Evolutionary conservation across 1,140 invertebrate species (phyloP).

Genomic region (Drosophila subobscura): DNA sequence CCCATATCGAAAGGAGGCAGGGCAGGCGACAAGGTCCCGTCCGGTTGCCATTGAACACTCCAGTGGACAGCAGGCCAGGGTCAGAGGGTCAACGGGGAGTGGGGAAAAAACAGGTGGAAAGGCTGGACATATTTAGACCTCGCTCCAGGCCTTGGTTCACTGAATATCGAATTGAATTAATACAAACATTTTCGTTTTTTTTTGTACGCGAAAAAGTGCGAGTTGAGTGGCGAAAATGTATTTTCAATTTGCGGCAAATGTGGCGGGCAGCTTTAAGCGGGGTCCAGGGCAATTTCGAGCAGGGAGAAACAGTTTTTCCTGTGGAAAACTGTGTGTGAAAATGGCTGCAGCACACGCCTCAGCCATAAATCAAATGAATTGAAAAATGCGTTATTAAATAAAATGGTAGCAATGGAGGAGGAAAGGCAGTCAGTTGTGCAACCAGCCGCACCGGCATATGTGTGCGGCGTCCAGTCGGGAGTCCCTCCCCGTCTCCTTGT

Average conservation of each 20-base stretch:
- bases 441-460: constrained; percentile 35
- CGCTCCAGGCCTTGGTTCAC: constrained; percentile 49
- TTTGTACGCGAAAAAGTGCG: constrained; percentile 17
- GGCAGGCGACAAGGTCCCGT: constrained; percentile 31
- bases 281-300: constrained; percentile 15
- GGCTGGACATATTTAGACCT: constrained; percentile 48
- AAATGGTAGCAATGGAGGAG: constrained; percentile 20
- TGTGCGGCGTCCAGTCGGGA: constrained; percentile 35
- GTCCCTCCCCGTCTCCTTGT: constrained; percentile 3
- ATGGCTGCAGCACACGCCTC: constrained; percentile 57
- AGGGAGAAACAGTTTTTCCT: background rate
- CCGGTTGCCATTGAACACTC: constrained; percentile 58
- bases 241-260: constrained; percentile 60
- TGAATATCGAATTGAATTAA: constrained; percentile 70
- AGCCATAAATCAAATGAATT: constrained; percentile 74
- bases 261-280: constrained; percentile 7
- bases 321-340: constrained; percentile 11
- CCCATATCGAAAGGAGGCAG: constrained; percentile 41
- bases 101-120: constrained; percentile 47
- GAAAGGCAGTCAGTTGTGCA: constrained; percentile 9
- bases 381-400: constrained; percentile 81
- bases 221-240: constrained; percentile 52
- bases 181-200: constrained; percentile 65
- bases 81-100: background rate
- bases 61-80: constrained; percentile 36